Conservation (phyloP, 2,113 vertebrate genomes). For the Otolemur garnettii region DNA sequence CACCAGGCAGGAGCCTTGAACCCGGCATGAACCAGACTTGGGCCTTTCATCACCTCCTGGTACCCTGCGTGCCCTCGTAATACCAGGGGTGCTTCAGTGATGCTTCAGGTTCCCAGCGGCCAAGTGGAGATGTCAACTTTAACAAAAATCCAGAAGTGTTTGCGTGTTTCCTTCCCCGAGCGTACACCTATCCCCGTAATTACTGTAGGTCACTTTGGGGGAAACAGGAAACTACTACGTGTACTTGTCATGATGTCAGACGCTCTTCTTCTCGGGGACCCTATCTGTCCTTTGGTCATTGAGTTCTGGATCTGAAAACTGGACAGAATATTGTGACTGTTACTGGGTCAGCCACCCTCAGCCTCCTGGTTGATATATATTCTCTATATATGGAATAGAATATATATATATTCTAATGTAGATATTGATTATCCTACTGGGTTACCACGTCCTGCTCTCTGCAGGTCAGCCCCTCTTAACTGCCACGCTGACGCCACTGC, state of each 20-base stretch:
- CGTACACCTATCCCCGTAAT: not conserved
- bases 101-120: not conserved
- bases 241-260: not conserved
- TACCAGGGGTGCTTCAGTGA: not conserved
- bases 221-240: not conserved
- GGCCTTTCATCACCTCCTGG: not conserved
- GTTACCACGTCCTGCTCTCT: not conserved
- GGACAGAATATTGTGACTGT: not conserved
- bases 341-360: not conserved
- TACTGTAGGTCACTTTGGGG: not conserved
- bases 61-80: too few relatives aligned
- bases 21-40: not conserved
- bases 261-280: not conserved
- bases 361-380: not conserved
- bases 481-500: not conserved
- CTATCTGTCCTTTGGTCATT: not conserved
- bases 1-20: not conserved
- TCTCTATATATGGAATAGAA: too few relatives aligned
- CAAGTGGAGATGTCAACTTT: not conserved
- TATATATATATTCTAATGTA: too few relatives aligned
- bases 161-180: not conserved
- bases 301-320: conserved; percentile 10
- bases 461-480: not conserved
- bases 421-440: too few relatives aligned
- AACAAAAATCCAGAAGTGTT: not conserved